These are phyloP conservation scores for Cherax quadricarinatus DNA, from an alignment of 1,140 invertebrate species.

Conservation along the genomic window DNA sequence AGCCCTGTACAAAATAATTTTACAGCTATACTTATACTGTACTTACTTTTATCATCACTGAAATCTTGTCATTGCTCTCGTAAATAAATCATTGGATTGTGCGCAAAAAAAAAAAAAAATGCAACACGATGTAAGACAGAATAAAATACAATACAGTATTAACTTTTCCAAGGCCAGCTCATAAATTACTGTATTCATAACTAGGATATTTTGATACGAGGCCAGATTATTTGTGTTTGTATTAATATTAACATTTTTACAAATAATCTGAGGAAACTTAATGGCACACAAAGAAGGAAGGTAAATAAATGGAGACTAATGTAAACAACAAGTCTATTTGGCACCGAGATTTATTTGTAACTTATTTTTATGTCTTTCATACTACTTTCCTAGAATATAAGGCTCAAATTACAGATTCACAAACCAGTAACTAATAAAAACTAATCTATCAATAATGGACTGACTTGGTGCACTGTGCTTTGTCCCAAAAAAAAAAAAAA, in stretches of 20 bases:
- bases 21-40: not conserved
- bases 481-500: slow-evolving; percentile 6
- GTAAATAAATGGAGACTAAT: not conserved
- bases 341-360: slow-evolving; percentile 50
- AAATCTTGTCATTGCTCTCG: not conserved
- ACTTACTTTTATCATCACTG: not conserved
- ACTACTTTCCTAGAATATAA: not conserved
- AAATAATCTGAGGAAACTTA: slow-evolving; percentile 45
- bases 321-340: slow-evolving; percentile 30
- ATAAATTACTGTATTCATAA: slow-evolving; percentile 21
- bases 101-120: not conserved
- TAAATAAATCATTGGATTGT: not conserved
- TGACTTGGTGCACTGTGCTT: slow-evolving; percentile 21
- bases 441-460: slow-evolving; percentile 15
- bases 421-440: slow-evolving; percentile 26
- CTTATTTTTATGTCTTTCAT: slow-evolving; percentile 8
- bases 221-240: slow-evolving; percentile 52
- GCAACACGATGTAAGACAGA: not conserved
- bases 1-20: not conserved
- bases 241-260: slow-evolving; percentile 43
- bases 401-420: slow-evolving; percentile 17
- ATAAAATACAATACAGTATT: not conserved
- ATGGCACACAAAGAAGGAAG: slow-evolving; percentile 39
- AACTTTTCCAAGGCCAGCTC: not conserved
- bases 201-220: slow-evolving; percentile 43